Conservation (phyloP, 23 tunicate species). For the Styela plicata region DNA sequence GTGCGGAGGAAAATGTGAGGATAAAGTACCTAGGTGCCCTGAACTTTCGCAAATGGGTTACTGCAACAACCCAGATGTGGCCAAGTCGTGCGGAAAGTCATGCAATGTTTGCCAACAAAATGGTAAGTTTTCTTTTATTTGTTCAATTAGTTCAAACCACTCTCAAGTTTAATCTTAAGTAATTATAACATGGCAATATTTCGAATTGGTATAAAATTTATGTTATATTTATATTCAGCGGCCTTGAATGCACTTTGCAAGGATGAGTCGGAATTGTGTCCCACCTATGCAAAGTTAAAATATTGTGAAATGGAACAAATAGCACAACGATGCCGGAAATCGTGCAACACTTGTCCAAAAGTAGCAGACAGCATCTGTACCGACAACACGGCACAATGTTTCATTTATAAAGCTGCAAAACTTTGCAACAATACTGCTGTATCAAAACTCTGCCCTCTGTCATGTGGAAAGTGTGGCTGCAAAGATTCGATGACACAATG, state of each 20-base stretch:
- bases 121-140: too few relatives aligned
- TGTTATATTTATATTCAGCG: neutral
- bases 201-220: too few relatives aligned
- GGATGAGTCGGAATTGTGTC: constrained; percentile 31
- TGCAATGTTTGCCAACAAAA: constrained; percentile 42
- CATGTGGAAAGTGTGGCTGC: constrained; percentile 20
- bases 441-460: constrained; percentile 5
- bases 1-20: constrained; percentile 23
- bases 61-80: constrained; percentile 21
- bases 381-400: constrained; percentile 46
- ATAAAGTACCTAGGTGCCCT: constrained; percentile 25
- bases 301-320: constrained; percentile 24
- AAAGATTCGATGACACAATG: constrained; percentile 8
- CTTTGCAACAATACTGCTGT: neutral
- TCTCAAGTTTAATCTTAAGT: too few relatives aligned
- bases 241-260: constrained; percentile 1
- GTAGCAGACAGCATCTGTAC: constrained; percentile 32
- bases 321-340: constrained; percentile 26
- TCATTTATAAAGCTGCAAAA: neutral
- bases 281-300: constrained; percentile 9
- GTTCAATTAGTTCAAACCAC: too few relatives aligned
- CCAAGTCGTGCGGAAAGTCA: constrained; percentile 30
- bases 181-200: too few relatives aligned
- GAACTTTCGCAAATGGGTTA: constrained; percentile 22
- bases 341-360: constrained; percentile 37